phyloP scores from a whole-genome alignment of 1,140 invertebrate species.

The Carposina sasakii region DNA sequence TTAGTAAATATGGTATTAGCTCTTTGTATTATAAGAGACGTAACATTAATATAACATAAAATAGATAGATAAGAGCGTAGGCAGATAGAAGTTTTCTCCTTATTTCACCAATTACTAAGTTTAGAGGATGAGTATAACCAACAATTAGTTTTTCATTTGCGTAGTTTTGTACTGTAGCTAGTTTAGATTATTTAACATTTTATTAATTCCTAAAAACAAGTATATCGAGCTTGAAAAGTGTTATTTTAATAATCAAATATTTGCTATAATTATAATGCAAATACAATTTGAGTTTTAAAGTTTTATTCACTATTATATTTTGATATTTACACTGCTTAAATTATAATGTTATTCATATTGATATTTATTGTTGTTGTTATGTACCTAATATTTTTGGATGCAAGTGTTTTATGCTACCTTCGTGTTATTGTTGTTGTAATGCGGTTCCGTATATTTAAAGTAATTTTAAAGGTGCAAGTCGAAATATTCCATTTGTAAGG shows the following conservation, averaged over 20 bases:
- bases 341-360: conserved; percentile 60
- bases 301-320: conserved; percentile 66
- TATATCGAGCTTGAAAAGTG: conserved; percentile 66
- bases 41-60: conserved; percentile 33
- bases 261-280: conserved; percentile 56
- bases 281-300: conserved; percentile 55
- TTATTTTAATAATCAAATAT: conserved; percentile 67
- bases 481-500: not conserved
- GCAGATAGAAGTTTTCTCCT: no score
- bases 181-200: conserved; percentile 49
- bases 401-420: conserved; percentile 59
- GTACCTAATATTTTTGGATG: conserved; percentile 70
- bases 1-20: conserved; percentile 37
- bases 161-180: conserved; percentile 52
- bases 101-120: conserved; percentile 68
- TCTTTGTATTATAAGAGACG: conserved; percentile 47
- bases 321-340: conserved; percentile 69
- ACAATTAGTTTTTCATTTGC: conserved; percentile 53
- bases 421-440: conserved; percentile 55
- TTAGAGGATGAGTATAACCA: conserved; percentile 67
- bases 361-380: conserved; percentile 66
- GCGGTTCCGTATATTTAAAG: conserved; percentile 40
- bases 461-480: conserved; percentile 16
- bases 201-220: conserved; percentile 38
- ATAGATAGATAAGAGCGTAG: conserved; percentile 51